Percentiles rank a stretch among this genome's conserved stretches.
phyloP scores from a whole-genome alignment of 2,113 vertebrate genomes.

The Origma solitaria region DNA sequence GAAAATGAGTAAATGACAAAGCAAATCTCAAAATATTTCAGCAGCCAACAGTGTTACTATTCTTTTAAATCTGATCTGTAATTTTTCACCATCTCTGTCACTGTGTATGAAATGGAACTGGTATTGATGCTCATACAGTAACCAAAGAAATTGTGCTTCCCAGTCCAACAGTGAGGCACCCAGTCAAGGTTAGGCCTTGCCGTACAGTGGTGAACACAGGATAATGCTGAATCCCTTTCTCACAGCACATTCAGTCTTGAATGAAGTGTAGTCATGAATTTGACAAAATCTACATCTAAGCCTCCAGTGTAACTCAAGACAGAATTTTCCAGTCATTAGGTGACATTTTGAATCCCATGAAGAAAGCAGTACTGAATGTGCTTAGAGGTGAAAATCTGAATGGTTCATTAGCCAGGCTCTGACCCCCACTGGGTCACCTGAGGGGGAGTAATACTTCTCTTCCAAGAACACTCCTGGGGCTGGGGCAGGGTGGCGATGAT shows the following conservation, averaged over 20 bases:
- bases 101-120: background rate
- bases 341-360: background rate
- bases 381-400: background rate
- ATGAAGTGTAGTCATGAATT: background rate
- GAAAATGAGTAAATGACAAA: background rate
- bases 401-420: background rate
- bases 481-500: background rate
- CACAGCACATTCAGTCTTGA: background rate
- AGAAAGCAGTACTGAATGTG: background rate
- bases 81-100: background rate
- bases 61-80: background rate
- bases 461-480: background rate
- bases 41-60: background rate
- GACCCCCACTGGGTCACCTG: background rate
- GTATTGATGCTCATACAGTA: background rate
- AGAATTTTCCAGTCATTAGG: background rate
- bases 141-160: background rate
- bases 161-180: background rate
- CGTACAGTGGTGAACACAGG: fast-evolving
- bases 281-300: background rate
- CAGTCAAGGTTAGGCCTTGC: background rate
- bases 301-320: background rate
- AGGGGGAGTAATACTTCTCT: background rate
- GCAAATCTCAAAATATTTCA: background rate
- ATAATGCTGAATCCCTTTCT: background rate